phyloP scores from a whole-genome alignment of 2,797 vertebrate species.

The Galaxias olidus region DNA sequence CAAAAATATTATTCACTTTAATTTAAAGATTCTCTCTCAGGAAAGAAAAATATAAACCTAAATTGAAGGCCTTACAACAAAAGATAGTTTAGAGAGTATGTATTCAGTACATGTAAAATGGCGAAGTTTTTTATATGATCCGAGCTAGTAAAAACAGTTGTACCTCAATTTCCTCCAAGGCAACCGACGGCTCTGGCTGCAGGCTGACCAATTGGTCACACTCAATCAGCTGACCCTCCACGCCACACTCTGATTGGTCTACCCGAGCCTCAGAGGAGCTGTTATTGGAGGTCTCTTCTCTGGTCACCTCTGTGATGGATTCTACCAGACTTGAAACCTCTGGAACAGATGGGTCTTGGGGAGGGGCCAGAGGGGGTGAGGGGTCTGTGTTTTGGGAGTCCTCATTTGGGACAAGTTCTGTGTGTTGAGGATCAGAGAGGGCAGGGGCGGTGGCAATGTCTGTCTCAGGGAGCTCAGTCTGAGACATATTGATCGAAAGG shows the following conservation, averaged over 20 bases:
- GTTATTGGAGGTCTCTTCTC: constrained; percentile 12
- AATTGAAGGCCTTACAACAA: too few species aligned
- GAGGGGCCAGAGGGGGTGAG: constrained; percentile 11
- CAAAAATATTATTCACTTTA: too few species aligned
- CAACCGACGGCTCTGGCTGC: constrained; percentile 69
- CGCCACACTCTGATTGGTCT: constrained; percentile 30
- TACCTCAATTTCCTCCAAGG: constrained; percentile 56
- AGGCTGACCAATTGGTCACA: constrained; percentile 88
- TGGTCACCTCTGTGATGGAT: constrained; percentile 6
- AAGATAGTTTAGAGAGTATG: too few species aligned
- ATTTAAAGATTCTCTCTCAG: too few species aligned
- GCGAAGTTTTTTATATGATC: too few species aligned
- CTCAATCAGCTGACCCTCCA: constrained; percentile 59
- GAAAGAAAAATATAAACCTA: too few species aligned
- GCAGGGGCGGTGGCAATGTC: constrained; percentile 5
- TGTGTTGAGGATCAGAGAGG: constrained; percentile 1
- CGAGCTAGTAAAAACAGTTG: neutral
- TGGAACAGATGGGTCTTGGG: constrained; percentile 29
- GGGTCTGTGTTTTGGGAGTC: neutral
- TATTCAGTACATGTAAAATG: neutral
- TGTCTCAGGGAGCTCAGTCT: constrained; percentile 40
- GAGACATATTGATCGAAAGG: constrained; percentile 73
- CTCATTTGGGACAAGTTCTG: too few species aligned
- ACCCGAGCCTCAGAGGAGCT: constrained; percentile 22
- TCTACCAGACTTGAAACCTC: constrained; percentile 21